These are phyloP conservation scores for Chaetorhynchus papuensis DNA, from an alignment of 2,113 vertebrate genomes.

Conservation along the genomic window DNA sequence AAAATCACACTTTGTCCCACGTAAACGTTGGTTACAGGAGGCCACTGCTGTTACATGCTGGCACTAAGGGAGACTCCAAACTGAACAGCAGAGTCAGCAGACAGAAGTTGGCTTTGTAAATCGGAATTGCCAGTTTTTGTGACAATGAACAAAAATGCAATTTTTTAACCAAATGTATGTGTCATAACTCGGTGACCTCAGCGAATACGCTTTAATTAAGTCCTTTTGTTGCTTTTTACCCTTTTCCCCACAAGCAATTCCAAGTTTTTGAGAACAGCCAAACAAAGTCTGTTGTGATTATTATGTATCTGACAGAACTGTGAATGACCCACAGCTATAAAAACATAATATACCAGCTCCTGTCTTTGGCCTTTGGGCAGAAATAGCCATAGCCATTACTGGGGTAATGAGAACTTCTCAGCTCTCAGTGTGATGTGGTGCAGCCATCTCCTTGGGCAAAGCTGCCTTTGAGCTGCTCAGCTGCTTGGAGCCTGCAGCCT, in stretches of 20 bases:
- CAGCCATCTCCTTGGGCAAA: background rate
- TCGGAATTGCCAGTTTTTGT: constrained; percentile 23
- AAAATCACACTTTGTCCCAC: background rate
- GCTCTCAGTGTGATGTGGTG: background rate
- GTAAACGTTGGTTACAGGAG: background rate
- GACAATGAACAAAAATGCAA: constrained; percentile 53
- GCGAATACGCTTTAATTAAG: constrained; percentile 32
- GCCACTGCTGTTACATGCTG: background rate
- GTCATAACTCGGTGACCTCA: constrained; percentile 57
- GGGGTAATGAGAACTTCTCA: background rate
- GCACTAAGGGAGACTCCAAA: background rate
- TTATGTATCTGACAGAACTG: constrained; percentile 33
- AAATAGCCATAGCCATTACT: background rate
- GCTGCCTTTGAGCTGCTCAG: background rate
- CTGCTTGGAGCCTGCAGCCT: background rate
- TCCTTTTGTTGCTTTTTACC: constrained; percentile 54
- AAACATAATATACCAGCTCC: constrained; percentile 25
- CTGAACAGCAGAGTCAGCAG: background rate
- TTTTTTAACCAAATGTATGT: constrained; percentile 47
- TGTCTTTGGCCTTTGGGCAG: constrained; percentile 3
- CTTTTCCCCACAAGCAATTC: constrained; percentile 8
- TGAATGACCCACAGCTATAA: constrained; percentile 36
- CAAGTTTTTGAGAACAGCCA: constrained; percentile 32
- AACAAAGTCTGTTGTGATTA: constrained; percentile 26
- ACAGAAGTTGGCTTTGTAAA: background rate